Percentiles rank a stretch among this genome's conserved stretches.
Evolutionary conservation across 2,888 invertebrate genomes (phyloP).

Genomic region (Cephus nigrinus): DNA sequence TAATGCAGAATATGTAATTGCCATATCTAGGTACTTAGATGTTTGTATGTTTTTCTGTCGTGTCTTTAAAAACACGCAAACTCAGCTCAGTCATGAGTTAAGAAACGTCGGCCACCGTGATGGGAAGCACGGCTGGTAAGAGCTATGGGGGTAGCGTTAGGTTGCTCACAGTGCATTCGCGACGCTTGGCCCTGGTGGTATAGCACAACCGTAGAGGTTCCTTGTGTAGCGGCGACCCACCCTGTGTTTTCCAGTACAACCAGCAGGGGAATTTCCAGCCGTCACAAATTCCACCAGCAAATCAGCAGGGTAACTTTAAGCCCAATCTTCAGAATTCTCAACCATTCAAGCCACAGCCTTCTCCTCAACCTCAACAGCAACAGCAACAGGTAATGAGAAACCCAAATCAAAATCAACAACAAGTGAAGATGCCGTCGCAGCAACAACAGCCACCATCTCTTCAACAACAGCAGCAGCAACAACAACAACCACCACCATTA

Average conservation of each 20-base stretch:
- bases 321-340: conserved; percentile 36
- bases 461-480: conserved; percentile 30
- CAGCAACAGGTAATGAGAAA: conserved; percentile 21
- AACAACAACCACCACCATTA: conserved; percentile 24
- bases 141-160: conserved; percentile 61
- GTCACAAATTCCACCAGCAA: conserved; percentile 35
- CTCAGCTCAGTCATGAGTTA: conserved; percentile 51
- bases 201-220: conserved; percentile 66
- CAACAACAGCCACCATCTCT: conserved; percentile 24
- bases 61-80: conserved; percentile 13
- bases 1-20: not conserved
- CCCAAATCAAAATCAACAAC: conserved; percentile 19
- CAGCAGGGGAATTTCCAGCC: conserved; percentile 55
- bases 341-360: conserved; percentile 38
- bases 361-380: conserved; percentile 22
- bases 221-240: conserved; percentile 67
- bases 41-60: conserved; percentile 1
- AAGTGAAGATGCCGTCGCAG: conserved; percentile 26
- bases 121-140: conserved; percentile 51
- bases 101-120: conserved; percentile 43
- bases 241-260: conserved; percentile 64
- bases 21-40: not conserved
- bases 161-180: conserved; percentile 54
- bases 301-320: conserved; percentile 52
- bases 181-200: conserved; percentile 65